These are phyloP conservation scores for Marisa cornuarietis DNA, from an alignment of 1,140 invertebrate genomes.

Conservation along the genomic window DNA sequence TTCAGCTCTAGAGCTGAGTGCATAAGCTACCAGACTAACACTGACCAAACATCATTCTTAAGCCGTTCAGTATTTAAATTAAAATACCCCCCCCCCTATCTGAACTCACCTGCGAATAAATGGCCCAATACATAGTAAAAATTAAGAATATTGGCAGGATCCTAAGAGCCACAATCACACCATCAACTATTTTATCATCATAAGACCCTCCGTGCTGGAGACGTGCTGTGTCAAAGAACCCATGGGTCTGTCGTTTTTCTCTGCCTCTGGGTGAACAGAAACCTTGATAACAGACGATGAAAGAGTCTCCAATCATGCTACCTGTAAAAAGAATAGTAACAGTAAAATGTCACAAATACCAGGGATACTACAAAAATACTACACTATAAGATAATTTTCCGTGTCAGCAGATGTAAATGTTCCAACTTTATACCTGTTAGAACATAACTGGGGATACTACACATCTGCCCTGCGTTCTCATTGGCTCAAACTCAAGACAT, in stretches of 20 bases:
- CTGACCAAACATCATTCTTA: too few species aligned
- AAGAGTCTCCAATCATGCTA: constrained; percentile 18
- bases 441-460: too few species aligned
- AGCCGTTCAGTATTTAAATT: too few species aligned
- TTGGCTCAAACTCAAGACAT: too few species aligned
- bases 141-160: constrained; percentile 62
- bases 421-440: too few species aligned
- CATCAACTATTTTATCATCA: constrained; percentile 64
- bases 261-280: constrained; percentile 23
- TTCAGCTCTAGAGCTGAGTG: too few species aligned
- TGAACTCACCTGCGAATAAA: constrained; percentile 66
- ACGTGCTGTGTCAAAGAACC: constrained; percentile 64
- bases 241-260: constrained; percentile 18
- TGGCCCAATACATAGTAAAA: constrained; percentile 66
- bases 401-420: too few species aligned
- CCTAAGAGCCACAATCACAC: constrained; percentile 59
- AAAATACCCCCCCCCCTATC: constrained; percentile 66
- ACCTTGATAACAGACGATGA: constrained; percentile 26
- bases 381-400: too few species aligned
- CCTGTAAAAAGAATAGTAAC: neutral
- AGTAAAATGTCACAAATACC: too few species aligned
- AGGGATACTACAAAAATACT: too few species aligned
- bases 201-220: constrained; percentile 64
- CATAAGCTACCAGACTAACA: too few species aligned
- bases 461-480: too few species aligned